Evolutionary conservation across 2,888 invertebrate genomes (phyloP).

Genomic region (Buathra laborator): DNA sequence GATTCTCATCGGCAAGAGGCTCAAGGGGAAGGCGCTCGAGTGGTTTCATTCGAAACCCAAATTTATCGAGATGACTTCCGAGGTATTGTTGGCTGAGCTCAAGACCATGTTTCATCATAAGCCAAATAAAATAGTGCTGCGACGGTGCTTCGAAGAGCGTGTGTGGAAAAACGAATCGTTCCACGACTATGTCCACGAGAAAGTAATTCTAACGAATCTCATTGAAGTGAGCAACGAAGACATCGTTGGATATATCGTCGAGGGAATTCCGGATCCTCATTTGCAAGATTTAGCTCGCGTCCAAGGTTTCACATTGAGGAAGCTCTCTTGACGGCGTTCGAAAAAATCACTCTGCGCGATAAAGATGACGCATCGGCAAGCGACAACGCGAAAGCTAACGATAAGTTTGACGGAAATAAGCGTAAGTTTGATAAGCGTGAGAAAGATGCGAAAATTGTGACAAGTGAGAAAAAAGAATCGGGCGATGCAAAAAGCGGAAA

Average conservation of each 20-base stretch:
- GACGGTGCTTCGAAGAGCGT: conserved; percentile 49
- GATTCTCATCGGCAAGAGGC: conserved; percentile 40
- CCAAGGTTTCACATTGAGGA: conserved; percentile 53
- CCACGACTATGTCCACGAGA: conserved; percentile 61
- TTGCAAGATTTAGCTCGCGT: conserved; percentile 42
- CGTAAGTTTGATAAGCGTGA: conserved; percentile 19
- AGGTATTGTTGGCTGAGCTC: conserved; percentile 12
- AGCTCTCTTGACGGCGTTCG: conserved; percentile 38
- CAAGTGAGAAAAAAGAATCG: no score
- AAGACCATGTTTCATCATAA: conserved; percentile 34
- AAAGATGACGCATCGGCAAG: background rate
- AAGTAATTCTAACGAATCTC: conserved; percentile 65
- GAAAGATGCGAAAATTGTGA: conserved; percentile 17
- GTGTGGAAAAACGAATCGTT: conserved; percentile 50
- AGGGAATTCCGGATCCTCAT: conserved; percentile 53
- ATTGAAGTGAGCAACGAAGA: conserved; percentile 35
- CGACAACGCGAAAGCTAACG: background rate
- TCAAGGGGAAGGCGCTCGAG: conserved; percentile 51
- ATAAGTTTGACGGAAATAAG: conserved; percentile 1
- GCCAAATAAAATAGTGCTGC: conserved; percentile 14
- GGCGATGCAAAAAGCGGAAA: no score
- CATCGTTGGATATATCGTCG: conserved; percentile 53
- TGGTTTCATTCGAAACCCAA: conserved; percentile 59
- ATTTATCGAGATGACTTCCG: conserved; percentile 37
- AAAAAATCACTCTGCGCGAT: conserved; percentile 1